Percentiles rank a stretch among this genome's conserved stretches.
phyloP scores from a whole-genome alignment of 30 jellyfish, hydroid and myxozoan species.

The Chironex yamaguchii region DNA sequence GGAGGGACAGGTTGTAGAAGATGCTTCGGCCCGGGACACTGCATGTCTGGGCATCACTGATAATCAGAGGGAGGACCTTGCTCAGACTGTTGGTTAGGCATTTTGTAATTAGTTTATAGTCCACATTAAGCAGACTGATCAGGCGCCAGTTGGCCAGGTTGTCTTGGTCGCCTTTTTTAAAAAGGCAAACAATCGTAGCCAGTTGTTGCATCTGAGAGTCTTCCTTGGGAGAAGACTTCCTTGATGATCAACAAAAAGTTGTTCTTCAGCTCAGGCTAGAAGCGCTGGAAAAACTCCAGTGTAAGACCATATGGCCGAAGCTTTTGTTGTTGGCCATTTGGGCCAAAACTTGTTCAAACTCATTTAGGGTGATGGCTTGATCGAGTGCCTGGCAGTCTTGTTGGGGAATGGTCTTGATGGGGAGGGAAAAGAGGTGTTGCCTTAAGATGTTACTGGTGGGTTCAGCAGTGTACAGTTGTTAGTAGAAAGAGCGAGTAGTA shows the following conservation, averaged over 20 bases:
- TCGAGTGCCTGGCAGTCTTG: no score
- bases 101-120: conserved; percentile 42
- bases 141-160: conserved; percentile 56
- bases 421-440: no score
- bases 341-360: no score
- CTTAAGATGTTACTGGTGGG: no score
- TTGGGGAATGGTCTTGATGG: no score
- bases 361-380: no score
- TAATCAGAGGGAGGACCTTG: not conserved
- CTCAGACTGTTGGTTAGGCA: conserved; percentile 26
- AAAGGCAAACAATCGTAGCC: conserved; percentile 18
- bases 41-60: conserved; percentile 47
- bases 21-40: conserved; percentile 30
- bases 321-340: not conserved
- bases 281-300: not conserved
- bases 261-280: not conserved
- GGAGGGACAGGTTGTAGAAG: conserved; percentile 1
- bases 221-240: no score
- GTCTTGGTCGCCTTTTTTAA: conserved; percentile 9
- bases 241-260: not conserved
- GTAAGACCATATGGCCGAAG: not conserved
- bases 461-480: no score
- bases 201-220: no score
- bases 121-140: conserved; percentile 49
- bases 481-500: no score